Conservation (phyloP, 2,797 vertebrate genomes). For the Erpetoichthys calabaricus region DNA sequence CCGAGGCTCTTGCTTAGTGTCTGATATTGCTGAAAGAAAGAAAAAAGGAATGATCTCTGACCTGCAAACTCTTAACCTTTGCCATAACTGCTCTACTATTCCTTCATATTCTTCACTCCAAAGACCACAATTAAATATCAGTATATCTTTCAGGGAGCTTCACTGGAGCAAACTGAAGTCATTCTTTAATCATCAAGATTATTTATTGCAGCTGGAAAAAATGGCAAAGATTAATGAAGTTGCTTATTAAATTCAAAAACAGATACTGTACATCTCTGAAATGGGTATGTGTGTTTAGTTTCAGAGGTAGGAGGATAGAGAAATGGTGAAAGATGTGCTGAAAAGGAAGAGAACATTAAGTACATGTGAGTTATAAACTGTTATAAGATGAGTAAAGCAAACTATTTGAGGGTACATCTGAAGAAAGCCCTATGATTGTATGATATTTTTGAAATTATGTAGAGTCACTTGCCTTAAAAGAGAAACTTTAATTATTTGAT, state of each 20-base stretch:
- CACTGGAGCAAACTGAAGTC: constrained; percentile 28
- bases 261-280: constrained; percentile 35
- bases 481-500: too few relatives aligned
- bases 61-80: constrained; percentile 62
- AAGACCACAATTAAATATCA: constrained; percentile 27
- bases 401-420: too few relatives aligned
- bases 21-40: constrained; percentile 44
- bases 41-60: constrained; percentile 43
- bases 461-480: too few relatives aligned
- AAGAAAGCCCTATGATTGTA: too few relatives aligned
- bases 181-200: constrained; percentile 15
- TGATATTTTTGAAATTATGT: too few relatives aligned
- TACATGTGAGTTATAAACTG: constrained; percentile 71
- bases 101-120: constrained; percentile 25
- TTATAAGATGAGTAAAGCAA: constrained; percentile 52
- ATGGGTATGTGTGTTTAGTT: constrained; percentile 28
- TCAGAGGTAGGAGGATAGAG: constrained; percentile 22
- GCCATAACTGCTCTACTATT: constrained; percentile 38
- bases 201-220: constrained; percentile 31
- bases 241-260: constrained; percentile 59
- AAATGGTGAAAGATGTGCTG: constrained; percentile 47
- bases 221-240: constrained; percentile 44
- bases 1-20: constrained; percentile 24
- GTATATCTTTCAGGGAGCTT: constrained; percentile 29
- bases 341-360: constrained; percentile 56